These are phyloP conservation scores for Coremacera marginata DNA, from an alignment of 2,888 invertebrate species.

Conservation along the genomic window DNA sequence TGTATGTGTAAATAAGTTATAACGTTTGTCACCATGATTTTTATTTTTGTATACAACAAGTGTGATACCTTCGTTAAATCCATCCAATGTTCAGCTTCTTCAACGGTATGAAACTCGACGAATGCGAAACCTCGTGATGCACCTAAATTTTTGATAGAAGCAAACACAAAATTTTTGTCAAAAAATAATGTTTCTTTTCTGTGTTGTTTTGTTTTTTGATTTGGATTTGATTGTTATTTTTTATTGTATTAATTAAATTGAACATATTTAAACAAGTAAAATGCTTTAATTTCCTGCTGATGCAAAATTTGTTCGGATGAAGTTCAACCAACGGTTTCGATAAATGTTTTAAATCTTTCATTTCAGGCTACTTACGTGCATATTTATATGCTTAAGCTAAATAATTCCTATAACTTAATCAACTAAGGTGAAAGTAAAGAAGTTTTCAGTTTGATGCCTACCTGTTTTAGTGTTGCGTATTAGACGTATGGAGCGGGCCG, in stretches of 20 bases:
- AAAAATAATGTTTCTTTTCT: slow-evolving; percentile 63
- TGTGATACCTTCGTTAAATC: slow-evolving; percentile 80
- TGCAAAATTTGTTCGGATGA: slow-evolving; percentile 36
- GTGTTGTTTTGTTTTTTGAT: not conserved
- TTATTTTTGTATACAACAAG: slow-evolving; percentile 28
- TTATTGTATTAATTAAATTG: no score
- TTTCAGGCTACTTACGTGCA: slow-evolving; percentile 37
- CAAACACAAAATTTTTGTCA: slow-evolving; percentile 73
- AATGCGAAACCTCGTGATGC: slow-evolving; percentile 90
- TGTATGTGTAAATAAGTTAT: not conserved
- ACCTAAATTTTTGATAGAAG: slow-evolving; percentile 83
- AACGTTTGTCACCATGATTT: slow-evolving; percentile 4
- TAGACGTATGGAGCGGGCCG: slow-evolving; percentile 84
- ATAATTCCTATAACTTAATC: not conserved
- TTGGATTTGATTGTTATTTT: no score
- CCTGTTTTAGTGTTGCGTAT: slow-evolving; percentile 88
- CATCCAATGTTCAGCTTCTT: slow-evolving; percentile 92
- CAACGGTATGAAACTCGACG: slow-evolving; percentile 92
- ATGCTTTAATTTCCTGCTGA: slow-evolving; percentile 31
- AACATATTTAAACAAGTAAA: slow-evolving; percentile 9
- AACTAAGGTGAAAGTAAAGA: not conserved
- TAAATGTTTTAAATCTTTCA: slow-evolving; percentile 8
- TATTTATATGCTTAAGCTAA: not conserved
- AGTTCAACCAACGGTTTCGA: slow-evolving; percentile 19
- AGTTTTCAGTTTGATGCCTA: slow-evolving; percentile 67